Conservation (phyloP, 2,113 vertebrate species). For the Psittacara wagleri region DNA sequence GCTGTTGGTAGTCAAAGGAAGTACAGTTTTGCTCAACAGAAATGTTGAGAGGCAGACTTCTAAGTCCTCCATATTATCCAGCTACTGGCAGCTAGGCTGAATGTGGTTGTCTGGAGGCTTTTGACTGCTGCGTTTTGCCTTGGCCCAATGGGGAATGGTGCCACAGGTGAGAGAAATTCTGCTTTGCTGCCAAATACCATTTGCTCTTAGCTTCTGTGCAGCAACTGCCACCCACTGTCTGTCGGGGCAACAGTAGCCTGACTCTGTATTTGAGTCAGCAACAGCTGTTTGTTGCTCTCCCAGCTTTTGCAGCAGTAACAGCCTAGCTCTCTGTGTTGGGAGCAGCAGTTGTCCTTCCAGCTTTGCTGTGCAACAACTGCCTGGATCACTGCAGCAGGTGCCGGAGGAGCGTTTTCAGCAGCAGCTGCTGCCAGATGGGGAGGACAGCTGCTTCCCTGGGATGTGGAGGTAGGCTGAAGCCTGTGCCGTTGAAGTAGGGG, state of each 20-base stretch:
- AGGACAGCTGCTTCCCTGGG: constrained; percentile 33
- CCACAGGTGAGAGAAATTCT: not conserved
- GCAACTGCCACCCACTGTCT: not conserved
- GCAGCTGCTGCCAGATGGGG: constrained; percentile 61
- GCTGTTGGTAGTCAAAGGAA: not conserved
- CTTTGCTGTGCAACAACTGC: not conserved
- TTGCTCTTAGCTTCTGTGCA: constrained; percentile 34
- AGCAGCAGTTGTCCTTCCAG: constrained; percentile 3
- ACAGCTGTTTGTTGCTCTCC: not conserved
- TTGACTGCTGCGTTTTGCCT: not conserved
- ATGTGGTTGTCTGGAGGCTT: not conserved
- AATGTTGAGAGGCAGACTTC: not conserved
- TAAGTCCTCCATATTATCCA: not conserved
- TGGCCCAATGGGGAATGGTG: not conserved
- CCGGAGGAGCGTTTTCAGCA: not conserved
- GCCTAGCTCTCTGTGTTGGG: not conserved
- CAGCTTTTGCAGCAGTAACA: not conserved
- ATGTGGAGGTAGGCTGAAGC: not conserved
- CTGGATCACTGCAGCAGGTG: constrained; percentile 46
- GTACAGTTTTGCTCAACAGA: not conserved
- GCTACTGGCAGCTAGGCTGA: not conserved
- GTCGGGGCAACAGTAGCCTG: not conserved
- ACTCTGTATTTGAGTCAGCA: not conserved
- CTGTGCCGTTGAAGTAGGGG: not conserved
- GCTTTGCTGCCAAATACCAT: not conserved